phyloP scores from a whole-genome alignment of 2,113 vertebrate species.

The Rhea americana region DNA sequence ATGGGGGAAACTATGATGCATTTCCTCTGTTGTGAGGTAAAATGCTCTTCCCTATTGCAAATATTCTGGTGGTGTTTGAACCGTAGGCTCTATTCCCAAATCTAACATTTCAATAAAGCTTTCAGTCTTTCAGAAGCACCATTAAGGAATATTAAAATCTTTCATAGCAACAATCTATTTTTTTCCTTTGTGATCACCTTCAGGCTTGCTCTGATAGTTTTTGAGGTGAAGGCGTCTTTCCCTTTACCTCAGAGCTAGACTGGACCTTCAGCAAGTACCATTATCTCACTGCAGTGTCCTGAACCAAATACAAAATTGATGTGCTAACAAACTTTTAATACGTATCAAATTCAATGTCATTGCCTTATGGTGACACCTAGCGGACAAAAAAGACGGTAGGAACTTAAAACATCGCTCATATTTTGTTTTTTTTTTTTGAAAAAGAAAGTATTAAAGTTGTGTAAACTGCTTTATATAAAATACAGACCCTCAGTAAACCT shows the following conservation, averaged over 20 bases:
- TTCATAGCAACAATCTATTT: not conserved
- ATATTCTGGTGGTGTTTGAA: not conserved
- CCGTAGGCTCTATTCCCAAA: not conserved
- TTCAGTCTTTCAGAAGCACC: not conserved
- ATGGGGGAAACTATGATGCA: not conserved
- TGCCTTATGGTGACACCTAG: slow-evolving; percentile 74
- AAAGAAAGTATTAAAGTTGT: not conserved
- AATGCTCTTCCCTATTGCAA: not conserved
- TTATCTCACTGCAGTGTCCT: not conserved
- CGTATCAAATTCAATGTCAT: not conserved
- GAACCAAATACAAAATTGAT: not conserved
- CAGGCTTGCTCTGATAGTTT: not conserved
- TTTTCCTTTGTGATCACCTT: not conserved
- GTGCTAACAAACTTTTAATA: not conserved
- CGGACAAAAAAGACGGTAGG: slow-evolving; percentile 54
- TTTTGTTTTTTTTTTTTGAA: not conserved
- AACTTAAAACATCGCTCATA: not conserved
- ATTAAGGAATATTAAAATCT: not conserved
- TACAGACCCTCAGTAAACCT: not conserved
- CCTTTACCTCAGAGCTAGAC: not conserved
- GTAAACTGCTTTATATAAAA: not conserved
- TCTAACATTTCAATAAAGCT: not conserved
- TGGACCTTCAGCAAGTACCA: not conserved
- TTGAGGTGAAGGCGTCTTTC: not conserved
- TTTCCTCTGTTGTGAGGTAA: not conserved